phyloP scores from a whole-genome alignment of 2,888 invertebrate species.

The Ligdia adustata region DNA sequence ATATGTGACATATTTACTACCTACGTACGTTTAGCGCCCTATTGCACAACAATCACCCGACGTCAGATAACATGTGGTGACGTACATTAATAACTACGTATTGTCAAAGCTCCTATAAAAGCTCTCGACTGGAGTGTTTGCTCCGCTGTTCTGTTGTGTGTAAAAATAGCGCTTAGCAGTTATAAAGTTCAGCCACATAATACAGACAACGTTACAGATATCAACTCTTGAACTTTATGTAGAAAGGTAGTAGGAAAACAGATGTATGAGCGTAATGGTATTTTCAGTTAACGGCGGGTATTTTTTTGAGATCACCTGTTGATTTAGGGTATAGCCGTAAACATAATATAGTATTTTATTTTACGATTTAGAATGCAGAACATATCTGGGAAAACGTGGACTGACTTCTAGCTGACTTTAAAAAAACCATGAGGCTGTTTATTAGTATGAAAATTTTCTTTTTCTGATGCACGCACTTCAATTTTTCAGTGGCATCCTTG shows the following conservation, averaged over 20 bases:
- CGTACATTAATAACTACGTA: constrained; percentile 31
- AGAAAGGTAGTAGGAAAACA: no score
- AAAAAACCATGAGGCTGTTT: no score
- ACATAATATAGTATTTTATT: no score
- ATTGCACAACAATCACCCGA: constrained; percentile 12
- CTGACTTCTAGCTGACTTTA: no score
- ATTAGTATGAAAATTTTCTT: no score
- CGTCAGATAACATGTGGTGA: constrained; percentile 24
- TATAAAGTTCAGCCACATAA: constrained; percentile 43
- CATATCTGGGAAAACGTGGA: not conserved
- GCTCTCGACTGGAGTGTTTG: constrained; percentile 30
- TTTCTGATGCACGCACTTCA: no score
- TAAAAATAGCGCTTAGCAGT: constrained; percentile 32
- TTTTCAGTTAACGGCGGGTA: no score
- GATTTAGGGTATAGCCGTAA: no score
- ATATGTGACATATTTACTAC: no score
- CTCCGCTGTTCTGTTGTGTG: constrained; percentile 21
- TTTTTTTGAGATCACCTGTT: no score
- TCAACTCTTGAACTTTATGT: not conserved
- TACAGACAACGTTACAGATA: constrained; percentile 49
- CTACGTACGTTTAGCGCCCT: not conserved
- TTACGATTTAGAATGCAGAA: not conserved
- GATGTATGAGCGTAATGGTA: no score
- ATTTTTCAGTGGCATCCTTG: no score
- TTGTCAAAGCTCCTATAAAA: constrained; percentile 26